A percentile compares a stretch with the other conserved stretches of the same genome.
phyloP scores from a whole-genome alignment of 64 coral and sea anemone genomes.

The Porites australiensis region DNA sequence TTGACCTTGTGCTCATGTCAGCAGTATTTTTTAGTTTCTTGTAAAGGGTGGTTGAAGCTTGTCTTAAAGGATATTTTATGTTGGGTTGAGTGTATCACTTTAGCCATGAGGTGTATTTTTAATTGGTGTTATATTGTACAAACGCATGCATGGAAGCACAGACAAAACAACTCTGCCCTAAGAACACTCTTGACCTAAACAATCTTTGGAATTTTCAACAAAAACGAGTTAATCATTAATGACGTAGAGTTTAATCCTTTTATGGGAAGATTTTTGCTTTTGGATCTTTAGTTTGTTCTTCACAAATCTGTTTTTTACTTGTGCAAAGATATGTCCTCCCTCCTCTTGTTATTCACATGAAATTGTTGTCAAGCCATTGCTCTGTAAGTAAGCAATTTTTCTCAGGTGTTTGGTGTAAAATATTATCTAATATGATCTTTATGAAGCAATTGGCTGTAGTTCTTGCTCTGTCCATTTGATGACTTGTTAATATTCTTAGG shows the following conservation, averaged over 20 bases:
- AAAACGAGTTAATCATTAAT: neutral
- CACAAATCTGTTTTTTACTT: neutral
- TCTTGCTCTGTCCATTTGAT: neutral
- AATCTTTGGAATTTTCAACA: slow-evolving; percentile 25
- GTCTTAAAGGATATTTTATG: no score
- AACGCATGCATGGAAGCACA: neutral
- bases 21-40: no score
- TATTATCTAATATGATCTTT: neutral
- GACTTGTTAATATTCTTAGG: no score
- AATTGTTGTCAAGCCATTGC: neutral
- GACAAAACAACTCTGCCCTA: neutral
- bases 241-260: neutral
- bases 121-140: no score
- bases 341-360: neutral
- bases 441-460: neutral
- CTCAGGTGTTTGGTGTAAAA: neutral
- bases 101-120: no score
- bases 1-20: no score
- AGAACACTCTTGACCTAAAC: slow-evolving; percentile 5
- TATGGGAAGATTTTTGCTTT: neutral
- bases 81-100: no score
- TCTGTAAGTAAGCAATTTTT: neutral
- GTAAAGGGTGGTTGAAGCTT: no score
- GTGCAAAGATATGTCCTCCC: neutral
- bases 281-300: neutral